Evolutionary conservation across 2,888 invertebrate species (phyloP).

Genomic region (Entomobrya proxima): DNA sequence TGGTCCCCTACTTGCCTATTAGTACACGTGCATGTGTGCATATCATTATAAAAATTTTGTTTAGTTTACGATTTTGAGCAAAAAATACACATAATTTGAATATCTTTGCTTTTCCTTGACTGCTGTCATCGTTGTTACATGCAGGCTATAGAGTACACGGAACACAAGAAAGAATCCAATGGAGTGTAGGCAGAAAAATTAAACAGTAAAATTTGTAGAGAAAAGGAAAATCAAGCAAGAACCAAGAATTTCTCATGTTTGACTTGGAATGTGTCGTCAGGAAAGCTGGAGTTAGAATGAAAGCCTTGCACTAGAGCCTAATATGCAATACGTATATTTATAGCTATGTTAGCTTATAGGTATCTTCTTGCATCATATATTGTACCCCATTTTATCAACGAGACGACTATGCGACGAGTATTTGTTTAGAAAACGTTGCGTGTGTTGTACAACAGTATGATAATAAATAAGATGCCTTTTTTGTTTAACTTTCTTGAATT

Average conservation of each 20-base stretch:
- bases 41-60: not conserved
- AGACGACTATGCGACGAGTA: too few relatives aligned
- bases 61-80: not conserved
- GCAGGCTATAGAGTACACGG: too few relatives aligned
- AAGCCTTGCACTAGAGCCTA: not conserved
- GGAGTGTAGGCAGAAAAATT: too few relatives aligned
- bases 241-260: not conserved
- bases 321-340: too few relatives aligned
- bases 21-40: conserved; percentile 24
- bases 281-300: not conserved
- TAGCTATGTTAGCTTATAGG: too few relatives aligned
- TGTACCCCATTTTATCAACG: too few relatives aligned
- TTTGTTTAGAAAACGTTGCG: too few relatives aligned
- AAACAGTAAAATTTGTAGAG: too few relatives aligned
- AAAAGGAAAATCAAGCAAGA: not conserved
- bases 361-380: too few relatives aligned
- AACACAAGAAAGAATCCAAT: too few relatives aligned
- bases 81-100: not conserved
- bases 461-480: conserved; percentile 27
- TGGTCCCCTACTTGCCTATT: not conserved
- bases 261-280: not conserved
- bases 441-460: not conserved
- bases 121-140: too few relatives aligned
- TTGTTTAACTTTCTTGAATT: conserved; percentile 21
- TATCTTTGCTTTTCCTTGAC: not conserved